phyloP scores from a whole-genome alignment of 2,113 vertebrate species.

The Etheostoma spectabile region DNA sequence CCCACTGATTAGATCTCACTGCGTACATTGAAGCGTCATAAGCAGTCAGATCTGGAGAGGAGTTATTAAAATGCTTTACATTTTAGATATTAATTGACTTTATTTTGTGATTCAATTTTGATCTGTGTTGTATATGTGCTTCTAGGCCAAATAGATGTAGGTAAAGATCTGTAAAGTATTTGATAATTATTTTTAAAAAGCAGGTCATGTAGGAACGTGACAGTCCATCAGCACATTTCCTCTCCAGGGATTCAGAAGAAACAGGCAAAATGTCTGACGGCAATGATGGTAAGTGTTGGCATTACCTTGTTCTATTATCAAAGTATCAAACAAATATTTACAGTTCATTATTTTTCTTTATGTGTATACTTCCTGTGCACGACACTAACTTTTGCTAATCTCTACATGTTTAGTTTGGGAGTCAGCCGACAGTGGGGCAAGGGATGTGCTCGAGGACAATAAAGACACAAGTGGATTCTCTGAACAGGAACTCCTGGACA shows the following conservation, averaged over 20 bases:
- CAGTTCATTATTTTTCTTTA: not conserved
- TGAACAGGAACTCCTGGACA: slow-evolving; percentile 83
- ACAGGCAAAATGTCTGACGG: slow-evolving; percentile 55
- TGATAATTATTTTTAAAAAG: slow-evolving; percentile 9
- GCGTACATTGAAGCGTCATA: not conserved
- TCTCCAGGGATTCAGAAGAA: slow-evolving; percentile 51
- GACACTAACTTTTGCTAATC: not conserved
- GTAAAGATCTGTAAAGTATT: not conserved
- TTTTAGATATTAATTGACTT: not conserved
- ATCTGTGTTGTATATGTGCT: slow-evolving; percentile 26
- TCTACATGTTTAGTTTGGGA: slow-evolving; percentile 63
- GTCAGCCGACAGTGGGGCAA: slow-evolving; percentile 47
- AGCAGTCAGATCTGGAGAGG: not conserved
- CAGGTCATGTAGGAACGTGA: slow-evolving; percentile 37
- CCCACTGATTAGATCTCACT: not conserved
- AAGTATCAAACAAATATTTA: not conserved
- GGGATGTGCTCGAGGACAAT: slow-evolving; percentile 50
- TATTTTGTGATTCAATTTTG: not conserved
- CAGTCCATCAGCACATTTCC: not conserved
- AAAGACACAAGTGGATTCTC: slow-evolving; percentile 74
- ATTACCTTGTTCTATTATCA: not conserved
- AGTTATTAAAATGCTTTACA: not conserved
- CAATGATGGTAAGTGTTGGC: slow-evolving; percentile 61
- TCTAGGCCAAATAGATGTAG: slow-evolving; percentile 24
- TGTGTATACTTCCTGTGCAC: not conserved